Evolutionary conservation across 1,140 invertebrate genomes (phyloP), one percentile per base, ranked within the genome.

Genomic region (Oncopeltus fasciatus): DNA sequence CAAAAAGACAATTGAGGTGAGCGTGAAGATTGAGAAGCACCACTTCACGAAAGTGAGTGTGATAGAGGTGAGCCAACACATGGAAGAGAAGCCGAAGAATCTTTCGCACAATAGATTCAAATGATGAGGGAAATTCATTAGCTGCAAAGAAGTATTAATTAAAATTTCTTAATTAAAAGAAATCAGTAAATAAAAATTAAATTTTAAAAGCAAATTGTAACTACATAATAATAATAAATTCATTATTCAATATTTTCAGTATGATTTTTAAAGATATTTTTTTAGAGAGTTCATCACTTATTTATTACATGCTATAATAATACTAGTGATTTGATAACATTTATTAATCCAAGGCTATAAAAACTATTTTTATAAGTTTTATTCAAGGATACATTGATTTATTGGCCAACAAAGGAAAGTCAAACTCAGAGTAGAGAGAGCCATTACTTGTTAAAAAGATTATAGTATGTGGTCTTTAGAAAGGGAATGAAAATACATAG

Each of bases 51-150:
- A 96, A 97, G 83, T 98, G 95, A 76, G 88, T 88, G 76, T 95
- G 92, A 80, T 98, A 98, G 72, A 98, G 82, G 79, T 98, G 95
- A 72, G 94, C 92, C 80, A 98, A 81, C 71, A 98, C 92, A 77
- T 97, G 94, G 81, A 95, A 97, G 78, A 97, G 82, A 77, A 95
- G 83, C 73, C 90, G 86, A 76, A 95, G 84, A 73, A 98, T 95
- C 77, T 95, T 95, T 75, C 93, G 88, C 69, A 96, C 91, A 75
- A 93, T 90, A 70, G 84, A 84, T 77, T 95, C 92, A 76, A 98
- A 97, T 67, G 85, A 88, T 71, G 83, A 83, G 56, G 95, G 95
- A 81, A 98, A 98, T 76, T 92, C 90, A 77, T 92, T 89, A 69
- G 89, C 92, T 94, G 76, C 28, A 80, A 2, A 33, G 12, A 57